Conservation (phyloP, 2,888 invertebrate genomes). For the Orthonevra nobilis region DNA sequence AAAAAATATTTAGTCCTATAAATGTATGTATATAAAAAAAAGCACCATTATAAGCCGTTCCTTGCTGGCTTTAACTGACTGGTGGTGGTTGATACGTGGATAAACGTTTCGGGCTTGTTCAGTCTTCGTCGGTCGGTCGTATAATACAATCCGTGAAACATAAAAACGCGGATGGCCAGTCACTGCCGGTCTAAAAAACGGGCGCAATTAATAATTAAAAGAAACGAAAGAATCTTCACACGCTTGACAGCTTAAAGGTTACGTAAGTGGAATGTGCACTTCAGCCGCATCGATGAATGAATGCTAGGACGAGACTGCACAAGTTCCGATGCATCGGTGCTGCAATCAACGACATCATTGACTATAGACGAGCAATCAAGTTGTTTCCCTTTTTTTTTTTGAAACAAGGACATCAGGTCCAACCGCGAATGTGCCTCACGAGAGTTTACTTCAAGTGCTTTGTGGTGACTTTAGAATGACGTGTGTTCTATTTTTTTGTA, state of each 20-base stretch:
- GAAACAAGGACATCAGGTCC: slow-evolving; percentile 1
- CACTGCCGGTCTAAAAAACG: slow-evolving; percentile 14
- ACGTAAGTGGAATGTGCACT: slow-evolving; percentile 44
- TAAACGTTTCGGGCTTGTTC: slow-evolving; percentile 58
- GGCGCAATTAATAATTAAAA: slow-evolving; percentile 39
- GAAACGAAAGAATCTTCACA: slow-evolving; percentile 2
- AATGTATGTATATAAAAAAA: slow-evolving; percentile 15
- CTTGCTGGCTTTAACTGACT: slow-evolving; percentile 5
- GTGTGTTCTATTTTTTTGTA: not conserved
- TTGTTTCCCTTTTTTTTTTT: not conserved
- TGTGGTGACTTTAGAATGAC: slow-evolving; percentile 12
- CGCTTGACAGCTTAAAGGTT: slow-evolving; percentile 27
- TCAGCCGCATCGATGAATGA: slow-evolving; percentile 42
- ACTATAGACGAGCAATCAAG: too few species aligned
- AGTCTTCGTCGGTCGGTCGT: slow-evolving; percentile 64
- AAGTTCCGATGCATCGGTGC: slow-evolving; percentile 1
- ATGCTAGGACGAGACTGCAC: slow-evolving; percentile 32
- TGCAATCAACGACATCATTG: too few species aligned
- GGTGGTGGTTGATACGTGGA: slow-evolving; percentile 50
- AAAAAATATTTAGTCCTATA: too few species aligned
- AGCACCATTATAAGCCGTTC: slow-evolving; percentile 59
- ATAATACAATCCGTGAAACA: slow-evolving; percentile 52
- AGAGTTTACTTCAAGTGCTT: not conserved
- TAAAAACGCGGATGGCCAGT: slow-evolving; percentile 14
- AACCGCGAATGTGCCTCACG: slow-evolving; percentile 18